Evolutionary conservation across 2,113 vertebrate species (phyloP), one percentile per base, ranked within the genome.

Genomic region (Cairina moschata): DNA sequence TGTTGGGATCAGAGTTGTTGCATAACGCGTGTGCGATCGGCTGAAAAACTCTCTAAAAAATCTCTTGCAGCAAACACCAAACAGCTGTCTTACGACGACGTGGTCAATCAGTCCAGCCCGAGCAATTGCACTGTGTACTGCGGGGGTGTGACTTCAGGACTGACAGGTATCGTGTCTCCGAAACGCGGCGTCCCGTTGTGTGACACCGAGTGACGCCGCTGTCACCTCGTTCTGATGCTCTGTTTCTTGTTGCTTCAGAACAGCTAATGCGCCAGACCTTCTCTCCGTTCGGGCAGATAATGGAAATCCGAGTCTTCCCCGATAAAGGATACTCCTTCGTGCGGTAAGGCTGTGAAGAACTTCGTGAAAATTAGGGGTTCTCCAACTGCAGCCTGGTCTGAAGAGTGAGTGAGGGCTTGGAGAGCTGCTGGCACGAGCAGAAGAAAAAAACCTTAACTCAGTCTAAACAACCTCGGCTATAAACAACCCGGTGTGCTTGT

Each of bases 221-320:
- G 7, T 29, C 8, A 17, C 48, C 82, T 95, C 23, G 81, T 8
- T 14, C 38, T 34, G 56, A 83, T 25, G 28, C 18, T 63, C 50
- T 79, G 17, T 77, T 25, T 72, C 83, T 92, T 92, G 90, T 92
- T 29, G 77, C 68, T 95, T 32, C 97, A 99, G 99, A 99, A 94
- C 99, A 99, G 98, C 98, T 99, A 76, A 99, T 99, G 99, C 99
- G 99, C 95, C 99, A 99, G 98, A 99, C 99, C 60, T 99, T 99
- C 96, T 99, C 99, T 34, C 98, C 98, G 17, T 99, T 99, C 75
- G 99, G 99, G 82, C 99, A 99, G 98, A 99, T 99, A 96, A 98
- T 99, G 99, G 99, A 99, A 96, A 99, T 99, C 92, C 96, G 99
- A 89, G 99, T 99, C 95, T 99, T 99, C 96, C 99, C 99, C 4